A percentile compares a stretch with the other conserved stretches of the same genome.
Evolutionary conservation across 2,888 invertebrate species (phyloP).

Genomic region (Elmis aenea): DNA sequence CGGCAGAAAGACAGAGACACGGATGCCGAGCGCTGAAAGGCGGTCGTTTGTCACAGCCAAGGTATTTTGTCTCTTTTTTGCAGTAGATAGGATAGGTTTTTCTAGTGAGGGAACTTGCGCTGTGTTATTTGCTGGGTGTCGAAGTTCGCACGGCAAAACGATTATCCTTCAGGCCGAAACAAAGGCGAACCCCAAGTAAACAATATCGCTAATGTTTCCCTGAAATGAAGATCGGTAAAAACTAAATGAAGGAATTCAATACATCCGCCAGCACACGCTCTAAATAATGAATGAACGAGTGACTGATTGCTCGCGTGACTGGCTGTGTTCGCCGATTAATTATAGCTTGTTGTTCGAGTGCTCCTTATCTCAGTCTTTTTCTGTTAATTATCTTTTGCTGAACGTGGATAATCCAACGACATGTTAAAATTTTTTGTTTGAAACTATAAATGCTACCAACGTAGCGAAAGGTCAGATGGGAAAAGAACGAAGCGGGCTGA

Average conservation of each 20-base stretch:
- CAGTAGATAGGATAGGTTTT: slow-evolving; percentile 22
- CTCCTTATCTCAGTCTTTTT: too few relatives aligned
- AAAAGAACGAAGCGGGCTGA: too few relatives aligned
- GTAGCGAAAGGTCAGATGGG: too few relatives aligned
- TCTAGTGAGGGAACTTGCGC: slow-evolving; percentile 18
- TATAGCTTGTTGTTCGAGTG: background rate
- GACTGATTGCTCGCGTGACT: slow-evolving; percentile 18
- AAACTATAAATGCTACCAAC: too few relatives aligned
- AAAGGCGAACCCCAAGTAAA: slow-evolving; percentile 20
- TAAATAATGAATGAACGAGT: slow-evolving; percentile 19
- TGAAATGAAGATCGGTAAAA: slow-evolving; percentile 20
- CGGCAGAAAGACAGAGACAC: slow-evolving; percentile 25
- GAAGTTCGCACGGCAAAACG: slow-evolving; percentile 29
- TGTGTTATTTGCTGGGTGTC: slow-evolving; percentile 26
- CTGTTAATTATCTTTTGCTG: too few relatives aligned
- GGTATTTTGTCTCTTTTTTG: slow-evolving; percentile 27
- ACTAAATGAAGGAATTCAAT: slow-evolving; percentile 22
- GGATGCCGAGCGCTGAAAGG: slow-evolving; percentile 23
- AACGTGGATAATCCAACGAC: too few relatives aligned
- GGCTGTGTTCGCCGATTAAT: slow-evolving; percentile 1
- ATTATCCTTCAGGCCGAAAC: slow-evolving; percentile 27
- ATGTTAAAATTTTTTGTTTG: too few relatives aligned
- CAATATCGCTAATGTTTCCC: slow-evolving; percentile 18
- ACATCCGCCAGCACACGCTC: slow-evolving; percentile 15
- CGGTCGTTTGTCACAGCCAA: slow-evolving; percentile 31